These are phyloP conservation scores for Athrips mouffetella DNA, from an alignment of 2,888 invertebrate species.

Conservation along the genomic window DNA sequence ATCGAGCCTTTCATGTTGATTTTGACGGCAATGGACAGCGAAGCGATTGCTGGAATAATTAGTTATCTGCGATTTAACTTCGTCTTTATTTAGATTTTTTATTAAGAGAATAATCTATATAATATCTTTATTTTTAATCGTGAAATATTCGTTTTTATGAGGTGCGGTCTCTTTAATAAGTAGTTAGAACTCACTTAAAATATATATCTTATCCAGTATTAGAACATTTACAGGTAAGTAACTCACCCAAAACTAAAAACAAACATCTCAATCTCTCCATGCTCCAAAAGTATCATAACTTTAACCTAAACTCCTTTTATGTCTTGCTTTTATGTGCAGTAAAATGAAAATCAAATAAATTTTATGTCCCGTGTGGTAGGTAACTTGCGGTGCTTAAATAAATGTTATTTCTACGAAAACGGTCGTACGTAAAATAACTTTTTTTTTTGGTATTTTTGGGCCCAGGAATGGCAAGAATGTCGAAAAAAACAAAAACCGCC, in stretches of 20 bases:
- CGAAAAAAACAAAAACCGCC: no score
- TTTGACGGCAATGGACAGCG: slow-evolving; percentile 38
- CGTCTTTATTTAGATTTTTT: neutral
- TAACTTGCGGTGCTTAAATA: slow-evolving; percentile 6
- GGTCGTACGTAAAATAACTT: no score
- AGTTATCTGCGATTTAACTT: slow-evolving; percentile 9
- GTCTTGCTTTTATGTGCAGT: slow-evolving; percentile 22
- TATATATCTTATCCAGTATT: no score
- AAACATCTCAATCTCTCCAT: slow-evolving; percentile 10
- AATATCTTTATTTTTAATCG: no score
- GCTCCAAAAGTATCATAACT: neutral
- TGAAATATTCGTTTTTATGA: no score
- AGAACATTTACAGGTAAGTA: no score
- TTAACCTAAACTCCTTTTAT: slow-evolving; percentile 13
- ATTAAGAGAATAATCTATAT: neutral
- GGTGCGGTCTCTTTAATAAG: no score
- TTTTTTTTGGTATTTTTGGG: no score
- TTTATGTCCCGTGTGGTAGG: slow-evolving; percentile 14
- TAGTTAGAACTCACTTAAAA: no score
- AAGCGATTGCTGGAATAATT: slow-evolving; percentile 34
- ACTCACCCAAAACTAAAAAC: slow-evolving; percentile 15
- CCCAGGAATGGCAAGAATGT: no score
- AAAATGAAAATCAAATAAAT: slow-evolving; percentile 17
- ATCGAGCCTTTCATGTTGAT: slow-evolving; percentile 56
- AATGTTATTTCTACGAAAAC: slow-evolving; percentile 7